Percentiles rank a stretch among this genome's conserved stretches.
phyloP scores from a whole-genome alignment of 2,888 invertebrate species.

The Troides oblongomaculatus region DNA sequence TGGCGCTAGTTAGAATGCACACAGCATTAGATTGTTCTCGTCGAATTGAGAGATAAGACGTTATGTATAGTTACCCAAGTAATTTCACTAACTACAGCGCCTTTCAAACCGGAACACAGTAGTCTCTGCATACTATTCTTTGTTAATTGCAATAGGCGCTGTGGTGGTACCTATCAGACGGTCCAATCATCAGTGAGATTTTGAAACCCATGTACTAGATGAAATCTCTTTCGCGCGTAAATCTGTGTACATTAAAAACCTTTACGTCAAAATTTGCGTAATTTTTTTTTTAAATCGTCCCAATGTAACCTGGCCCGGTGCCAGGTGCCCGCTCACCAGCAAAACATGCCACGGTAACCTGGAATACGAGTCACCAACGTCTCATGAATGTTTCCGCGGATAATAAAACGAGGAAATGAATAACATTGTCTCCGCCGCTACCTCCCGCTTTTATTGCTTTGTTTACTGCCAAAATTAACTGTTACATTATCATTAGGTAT shows the following conservation, averaged over 20 bases:
- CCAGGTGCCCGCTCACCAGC: slow-evolving; percentile 9
- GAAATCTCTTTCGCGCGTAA: too few species aligned
- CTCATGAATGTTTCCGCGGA: slow-evolving; percentile 18
- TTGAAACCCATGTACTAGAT: too few species aligned
- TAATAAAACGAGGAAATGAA: slow-evolving; percentile 21
- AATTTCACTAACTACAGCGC: too few species aligned
- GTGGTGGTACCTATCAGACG: too few species aligned
- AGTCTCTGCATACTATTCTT: too few species aligned
- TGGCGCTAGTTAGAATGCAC: too few species aligned
- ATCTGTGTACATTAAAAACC: background rate
- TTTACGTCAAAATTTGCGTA: background rate
- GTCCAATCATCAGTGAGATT: too few species aligned
- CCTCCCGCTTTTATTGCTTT: slow-evolving; percentile 9
- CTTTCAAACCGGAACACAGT: too few species aligned
- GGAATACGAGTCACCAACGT: slow-evolving; percentile 12
- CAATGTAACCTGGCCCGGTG: slow-evolving; percentile 10
- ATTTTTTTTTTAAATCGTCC: slow-evolving; percentile 8
- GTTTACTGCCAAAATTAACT: slow-evolving; percentile 8
- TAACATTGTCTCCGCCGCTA: slow-evolving; percentile 2
- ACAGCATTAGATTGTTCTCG: too few species aligned
- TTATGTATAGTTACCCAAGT: too few species aligned
- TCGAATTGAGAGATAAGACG: too few species aligned
- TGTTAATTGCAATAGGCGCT: too few species aligned
- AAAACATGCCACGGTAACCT: slow-evolving; percentile 8
- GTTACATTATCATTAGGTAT: background rate